Conservation (phyloP, 2,113 vertebrate species). For the Prionailurus viverrinus region DNA sequence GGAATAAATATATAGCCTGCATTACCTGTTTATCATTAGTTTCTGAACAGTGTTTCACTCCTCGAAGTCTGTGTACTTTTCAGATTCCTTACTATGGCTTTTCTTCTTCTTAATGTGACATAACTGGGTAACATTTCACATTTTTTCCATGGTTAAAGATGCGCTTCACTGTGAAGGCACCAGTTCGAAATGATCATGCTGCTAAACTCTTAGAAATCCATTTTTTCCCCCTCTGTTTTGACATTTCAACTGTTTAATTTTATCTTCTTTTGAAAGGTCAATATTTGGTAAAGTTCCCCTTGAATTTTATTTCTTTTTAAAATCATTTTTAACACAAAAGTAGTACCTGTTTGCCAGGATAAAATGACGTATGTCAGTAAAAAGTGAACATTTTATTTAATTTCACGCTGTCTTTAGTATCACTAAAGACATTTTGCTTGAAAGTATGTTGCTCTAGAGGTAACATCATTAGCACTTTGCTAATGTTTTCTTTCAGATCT, state of each 20-base stretch:
- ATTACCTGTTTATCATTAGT: background rate
- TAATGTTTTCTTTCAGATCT: background rate
- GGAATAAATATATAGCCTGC: background rate
- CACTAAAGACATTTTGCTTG: too few relatives aligned
- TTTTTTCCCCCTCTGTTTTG: background rate
- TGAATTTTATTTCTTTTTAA: slow-evolving; percentile 38
- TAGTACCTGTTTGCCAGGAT: background rate
- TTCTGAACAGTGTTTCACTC: background rate
- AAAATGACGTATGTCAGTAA: background rate
- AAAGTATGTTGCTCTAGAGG: background rate
- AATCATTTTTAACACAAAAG: background rate
- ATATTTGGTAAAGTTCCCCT: slow-evolving; percentile 6
- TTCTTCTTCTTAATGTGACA: background rate
- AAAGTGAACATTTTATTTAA: background rate
- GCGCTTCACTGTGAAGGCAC: slow-evolving; percentile 46
- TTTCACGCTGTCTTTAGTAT: background rate
- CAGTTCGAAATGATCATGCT: slow-evolving; percentile 42
- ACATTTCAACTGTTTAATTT: slow-evolving; percentile 53
- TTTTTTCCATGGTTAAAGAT: background rate
- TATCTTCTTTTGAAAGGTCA: background rate
- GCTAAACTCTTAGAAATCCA: slow-evolving; percentile 23
- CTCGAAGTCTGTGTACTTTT: background rate
- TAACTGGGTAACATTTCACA: background rate
- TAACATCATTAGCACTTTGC: background rate
- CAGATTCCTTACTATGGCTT: background rate